phyloP scores from a whole-genome alignment of 2,888 invertebrate species.

The Campoplex nolae region DNA sequence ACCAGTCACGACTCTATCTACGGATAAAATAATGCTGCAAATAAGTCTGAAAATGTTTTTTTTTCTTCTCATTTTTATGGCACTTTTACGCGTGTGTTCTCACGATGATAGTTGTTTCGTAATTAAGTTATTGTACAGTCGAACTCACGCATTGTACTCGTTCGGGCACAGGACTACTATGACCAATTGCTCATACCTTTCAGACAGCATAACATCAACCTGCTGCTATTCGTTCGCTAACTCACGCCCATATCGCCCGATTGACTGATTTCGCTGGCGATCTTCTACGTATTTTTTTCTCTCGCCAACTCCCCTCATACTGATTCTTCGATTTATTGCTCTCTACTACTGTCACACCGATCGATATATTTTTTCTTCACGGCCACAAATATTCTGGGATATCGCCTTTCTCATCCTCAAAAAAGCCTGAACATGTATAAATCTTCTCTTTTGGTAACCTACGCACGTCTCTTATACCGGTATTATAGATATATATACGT shows the following conservation, averaged over 20 bases:
- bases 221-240: neutral
- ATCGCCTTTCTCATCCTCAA: neutral
- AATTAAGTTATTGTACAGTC: constrained; percentile 18
- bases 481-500: constrained; percentile 48
- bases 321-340: neutral
- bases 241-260: neutral
- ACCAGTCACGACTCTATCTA: neutral
- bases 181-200: neutral
- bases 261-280: neutral
- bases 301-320: neutral
- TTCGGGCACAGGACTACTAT: neutral
- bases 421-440: constrained; percentile 31
- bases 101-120: neutral
- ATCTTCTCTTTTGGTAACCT: neutral
- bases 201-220: neutral
- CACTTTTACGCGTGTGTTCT: constrained; percentile 1
- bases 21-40: constrained; percentile 6
- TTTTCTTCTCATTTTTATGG: constrained; percentile 16
- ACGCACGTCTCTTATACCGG: constrained; percentile 30
- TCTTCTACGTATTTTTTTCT: neutral
- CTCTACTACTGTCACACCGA: neutral
- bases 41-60: neutral
- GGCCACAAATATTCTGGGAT: constrained; percentile 33
- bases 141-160: neutral
- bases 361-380: neutral